Base-by-base conservation (phyloP, 2,888 invertebrate genomes). In the Aleiodes testaceus region DNA sequence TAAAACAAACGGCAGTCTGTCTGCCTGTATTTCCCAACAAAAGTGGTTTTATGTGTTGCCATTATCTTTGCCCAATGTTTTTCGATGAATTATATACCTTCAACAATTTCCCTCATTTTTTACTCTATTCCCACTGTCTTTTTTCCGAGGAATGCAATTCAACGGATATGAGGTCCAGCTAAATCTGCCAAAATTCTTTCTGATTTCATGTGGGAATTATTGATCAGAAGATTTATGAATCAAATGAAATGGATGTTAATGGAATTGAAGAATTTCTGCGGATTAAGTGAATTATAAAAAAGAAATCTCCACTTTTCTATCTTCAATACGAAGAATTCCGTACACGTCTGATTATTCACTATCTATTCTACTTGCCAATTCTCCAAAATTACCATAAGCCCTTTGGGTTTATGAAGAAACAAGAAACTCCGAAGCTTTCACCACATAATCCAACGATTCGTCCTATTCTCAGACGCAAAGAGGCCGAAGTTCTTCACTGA, bases 61-160 rank as follows among this genome's bases (percentile, higher is more conserved):
- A 81, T 84, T 83, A 83, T 83, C 82, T 81, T 78, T 73, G 78
- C 77, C 79, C 79, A 80, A 80, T 79, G 80, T 75, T 65, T n/a
- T 18, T 75, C 81, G 74, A 79, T 81, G 80, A 84, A 81, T 81
- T 81, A 82, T 82, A 65, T 49, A 20, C 1, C 18, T 20, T 26
- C 26, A 30, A 20, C 16, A 26, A 5, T 30, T 47, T 22, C 16
- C 16, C 16, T 30, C 16, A 49, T 65, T 65, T 65, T 53, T 5
- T 26, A 3, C 22, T 26, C 30, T 12, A 55, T 55, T 30, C 36
- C 36, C 7, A 53, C n/a, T 55, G 14, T n/a, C 14, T 0, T 14
- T 55, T 30, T 55, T 55, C 36, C 14, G 36, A 36, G 12, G 30
- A 65, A 65, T 22, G n/a, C 20, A 55, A 55, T 55, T 22, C 30